These are phyloP conservation scores for Thaumatotibia leucotreta DNA, from an alignment of 1,140 invertebrate species.

Conservation along the genomic window DNA sequence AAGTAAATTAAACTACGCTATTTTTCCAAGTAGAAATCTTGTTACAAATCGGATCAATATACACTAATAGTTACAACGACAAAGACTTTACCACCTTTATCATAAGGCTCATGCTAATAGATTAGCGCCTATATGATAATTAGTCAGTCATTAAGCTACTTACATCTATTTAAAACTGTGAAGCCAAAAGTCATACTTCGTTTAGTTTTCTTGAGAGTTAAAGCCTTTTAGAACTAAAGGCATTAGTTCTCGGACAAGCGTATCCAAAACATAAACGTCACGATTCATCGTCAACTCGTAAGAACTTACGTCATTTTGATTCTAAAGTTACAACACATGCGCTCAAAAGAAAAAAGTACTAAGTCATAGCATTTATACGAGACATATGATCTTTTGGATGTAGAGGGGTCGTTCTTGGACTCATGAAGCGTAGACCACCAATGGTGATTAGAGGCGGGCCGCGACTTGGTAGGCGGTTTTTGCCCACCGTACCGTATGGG, in stretches of 20 bases:
- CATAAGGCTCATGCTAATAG: not conserved
- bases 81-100: not conserved
- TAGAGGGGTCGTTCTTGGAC: not conserved
- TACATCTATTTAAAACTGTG: not conserved
- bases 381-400: not conserved
- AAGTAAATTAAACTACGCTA: not conserved
- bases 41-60: not conserved
- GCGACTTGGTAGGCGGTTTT: not conserved
- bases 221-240: not conserved
- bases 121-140: not conserved
- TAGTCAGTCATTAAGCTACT: not conserved
- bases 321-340: not conserved
- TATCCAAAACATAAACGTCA: not conserved
- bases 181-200: not conserved
- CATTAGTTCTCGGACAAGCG: not conserved
- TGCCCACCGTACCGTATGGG: not conserved
- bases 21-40: not conserved
- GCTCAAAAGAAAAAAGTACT: slow-evolving; percentile 26
- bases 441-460: slow-evolving; percentile 13
- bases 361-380: not conserved
- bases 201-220: not conserved
- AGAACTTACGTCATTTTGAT: not conserved
- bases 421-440: slow-evolving; percentile 14
- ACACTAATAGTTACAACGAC: not conserved
- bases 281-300: not conserved